phyloP scores from a whole-genome alignment of 2,888 invertebrate species.

The Rotaria magnacalcarata region DNA sequence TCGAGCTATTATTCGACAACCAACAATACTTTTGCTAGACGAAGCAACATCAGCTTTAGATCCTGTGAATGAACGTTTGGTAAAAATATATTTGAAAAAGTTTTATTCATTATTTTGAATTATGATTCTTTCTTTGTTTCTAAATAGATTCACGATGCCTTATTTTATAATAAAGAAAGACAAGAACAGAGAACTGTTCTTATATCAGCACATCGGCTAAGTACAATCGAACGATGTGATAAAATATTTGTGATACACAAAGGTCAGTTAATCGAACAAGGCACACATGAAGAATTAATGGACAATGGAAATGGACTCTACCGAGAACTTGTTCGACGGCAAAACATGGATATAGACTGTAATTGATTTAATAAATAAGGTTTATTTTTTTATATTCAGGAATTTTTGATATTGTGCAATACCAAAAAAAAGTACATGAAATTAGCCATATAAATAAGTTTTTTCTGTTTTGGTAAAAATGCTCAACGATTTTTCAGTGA shows the following conservation, averaged over 20 bases:
- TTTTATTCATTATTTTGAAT: neutral
- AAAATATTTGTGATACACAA: constrained; percentile 61
- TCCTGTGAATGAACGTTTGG: constrained; percentile 23
- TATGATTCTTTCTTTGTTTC: neutral
- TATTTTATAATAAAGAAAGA: neutral
- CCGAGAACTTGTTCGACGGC: constrained; percentile 56
- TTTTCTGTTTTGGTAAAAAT: no score
- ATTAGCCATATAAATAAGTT: no score
- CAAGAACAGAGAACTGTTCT: constrained; percentile 58
- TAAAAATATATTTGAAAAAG: neutral
- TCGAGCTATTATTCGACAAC: constrained; percentile 57
- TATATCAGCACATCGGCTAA: constrained; percentile 62
- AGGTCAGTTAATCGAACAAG: constrained; percentile 62
- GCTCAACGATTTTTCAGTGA: no score
- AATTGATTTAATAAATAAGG: neutral
- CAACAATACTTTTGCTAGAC: constrained; percentile 59
- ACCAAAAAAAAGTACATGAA: neutral
- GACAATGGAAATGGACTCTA: constrained; percentile 58
- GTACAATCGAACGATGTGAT: constrained; percentile 62
- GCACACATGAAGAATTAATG: constrained; percentile 61
- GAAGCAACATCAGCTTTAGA: constrained; percentile 49
- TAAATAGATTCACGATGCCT: neutral
- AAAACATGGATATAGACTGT: neutral
- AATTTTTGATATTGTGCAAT: neutral
- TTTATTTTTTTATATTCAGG: neutral